A percentile compares a stretch with the other conserved stretches of the same genome.
Conservation (phyloP, 37 sponge, comb jelly and placozoan species). For the Halisarca cf. caerulea region DNA sequence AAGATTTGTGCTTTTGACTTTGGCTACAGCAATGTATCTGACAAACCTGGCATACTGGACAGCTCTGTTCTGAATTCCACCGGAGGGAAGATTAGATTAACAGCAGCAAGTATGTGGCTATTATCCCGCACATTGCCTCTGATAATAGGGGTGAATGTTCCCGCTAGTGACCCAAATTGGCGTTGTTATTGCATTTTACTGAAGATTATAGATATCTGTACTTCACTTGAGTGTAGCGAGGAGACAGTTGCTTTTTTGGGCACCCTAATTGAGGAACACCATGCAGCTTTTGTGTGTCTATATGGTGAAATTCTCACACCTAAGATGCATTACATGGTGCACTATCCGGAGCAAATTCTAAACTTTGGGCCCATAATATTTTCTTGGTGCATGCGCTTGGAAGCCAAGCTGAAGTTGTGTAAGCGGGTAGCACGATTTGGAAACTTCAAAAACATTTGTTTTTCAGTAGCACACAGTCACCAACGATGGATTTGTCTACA, state of each 20-base stretch:
- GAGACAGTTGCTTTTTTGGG: neutral
- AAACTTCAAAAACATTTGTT: slow-evolving; percentile 24
- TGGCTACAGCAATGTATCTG: too few species aligned
- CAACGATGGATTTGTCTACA: slow-evolving; percentile 15
- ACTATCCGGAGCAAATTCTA: slow-evolving; percentile 23
- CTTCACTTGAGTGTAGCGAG: neutral
- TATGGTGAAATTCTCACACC: neutral
- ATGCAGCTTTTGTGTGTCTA: neutral
- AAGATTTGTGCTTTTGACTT: too few species aligned
- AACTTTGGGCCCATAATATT: neutral
- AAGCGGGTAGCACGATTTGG: slow-evolving; percentile 8
- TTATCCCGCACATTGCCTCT: neutral
- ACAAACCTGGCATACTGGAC: too few species aligned
- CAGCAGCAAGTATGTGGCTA: too few species aligned
- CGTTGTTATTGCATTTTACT: slow-evolving; percentile 1
- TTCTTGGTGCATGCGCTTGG: slow-evolving; percentile 16
- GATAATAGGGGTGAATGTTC: neutral
- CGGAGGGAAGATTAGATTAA: too few species aligned
- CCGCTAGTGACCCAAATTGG: slow-evolving; percentile 1
- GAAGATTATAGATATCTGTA: slow-evolving; percentile 2
- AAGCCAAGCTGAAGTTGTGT: slow-evolving; percentile 10
- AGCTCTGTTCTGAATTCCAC: too few species aligned
- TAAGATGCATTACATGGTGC: slow-evolving; percentile 15
- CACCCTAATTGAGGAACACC: slow-evolving; percentile 25
- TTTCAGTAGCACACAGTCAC: slow-evolving; percentile 1